Conservation (phyloP, 2,888 invertebrate genomes). For the Harpalus rubripes region DNA sequence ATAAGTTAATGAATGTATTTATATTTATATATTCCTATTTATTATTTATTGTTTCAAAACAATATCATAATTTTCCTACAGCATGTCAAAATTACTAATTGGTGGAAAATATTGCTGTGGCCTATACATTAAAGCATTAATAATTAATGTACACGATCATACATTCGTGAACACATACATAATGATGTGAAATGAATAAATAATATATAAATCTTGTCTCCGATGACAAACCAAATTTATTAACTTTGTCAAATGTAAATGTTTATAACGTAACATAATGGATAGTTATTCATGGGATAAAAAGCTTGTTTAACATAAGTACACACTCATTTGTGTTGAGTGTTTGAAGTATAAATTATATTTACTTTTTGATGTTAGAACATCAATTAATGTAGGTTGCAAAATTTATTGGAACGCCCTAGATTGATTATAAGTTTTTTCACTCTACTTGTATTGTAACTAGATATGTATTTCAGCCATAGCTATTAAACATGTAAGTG, state of each 20-base stretch:
- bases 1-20: no score
- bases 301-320: neutral
- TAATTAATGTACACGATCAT: neutral
- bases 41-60: neutral
- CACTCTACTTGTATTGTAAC: no score
- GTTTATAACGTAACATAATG: neutral
- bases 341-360: neutral
- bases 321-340: neutral
- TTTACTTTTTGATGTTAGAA: neutral
- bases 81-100: neutral
- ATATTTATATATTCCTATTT: neutral
- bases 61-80: neutral
- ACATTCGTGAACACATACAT: neutral
- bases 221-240: constrained; percentile 8
- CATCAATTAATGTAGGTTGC: neutral
- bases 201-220: constrained; percentile 23
- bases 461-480: no score
- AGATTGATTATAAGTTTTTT: no score
- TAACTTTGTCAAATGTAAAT: neutral
- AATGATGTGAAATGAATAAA: constrained; percentile 18
- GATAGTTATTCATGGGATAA: neutral
- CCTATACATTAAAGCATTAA: constrained; percentile 3
- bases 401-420: neutral
- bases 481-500: no score
- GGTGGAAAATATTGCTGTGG: neutral